Conservation (phyloP, 2,113 vertebrate genomes). For the Symphodus melops region DNA sequence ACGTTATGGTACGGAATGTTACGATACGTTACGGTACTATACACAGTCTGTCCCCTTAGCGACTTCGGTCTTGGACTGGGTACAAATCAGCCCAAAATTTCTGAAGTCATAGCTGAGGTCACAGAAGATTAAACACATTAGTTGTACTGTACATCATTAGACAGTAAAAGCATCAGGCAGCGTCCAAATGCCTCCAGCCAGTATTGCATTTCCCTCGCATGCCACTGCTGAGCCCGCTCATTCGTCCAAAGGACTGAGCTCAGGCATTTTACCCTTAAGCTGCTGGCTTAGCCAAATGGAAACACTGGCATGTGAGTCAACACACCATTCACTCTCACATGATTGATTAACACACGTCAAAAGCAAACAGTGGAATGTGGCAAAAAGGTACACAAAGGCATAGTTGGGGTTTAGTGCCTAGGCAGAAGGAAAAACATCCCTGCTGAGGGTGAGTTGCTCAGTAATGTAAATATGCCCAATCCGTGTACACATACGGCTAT, state of each 20-base stretch:
- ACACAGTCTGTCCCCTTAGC: too few species aligned
- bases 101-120: too few species aligned
- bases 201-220: slow-evolving; percentile 44
- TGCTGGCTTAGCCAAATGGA: slow-evolving; percentile 79
- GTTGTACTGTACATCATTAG: neutral
- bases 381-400: slow-evolving; percentile 81
- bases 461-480: slow-evolving; percentile 74
- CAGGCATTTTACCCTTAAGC: slow-evolving; percentile 75
- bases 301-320: slow-evolving; percentile 81
- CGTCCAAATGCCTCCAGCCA: slow-evolving; percentile 49
- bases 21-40: too few species aligned
- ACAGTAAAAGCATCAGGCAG: slow-evolving; percentile 4
- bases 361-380: slow-evolving; percentile 81
- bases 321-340: slow-evolving; percentile 79
- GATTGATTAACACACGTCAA: slow-evolving; percentile 83
- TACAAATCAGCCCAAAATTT: too few species aligned
- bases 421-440: slow-evolving; percentile 77
- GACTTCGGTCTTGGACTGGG: too few species aligned
- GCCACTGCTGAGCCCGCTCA: slow-evolving; percentile 75
- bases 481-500: slow-evolving; percentile 59
- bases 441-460: slow-evolving; percentile 61
- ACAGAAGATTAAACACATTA: neutral
- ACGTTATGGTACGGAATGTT: too few species aligned
- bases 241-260: slow-evolving; percentile 70
- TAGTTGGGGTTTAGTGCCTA: slow-evolving; percentile 76